Conservation (phyloP, 2,888 invertebrate species). For the Chrysomela aeneicollis region DNA sequence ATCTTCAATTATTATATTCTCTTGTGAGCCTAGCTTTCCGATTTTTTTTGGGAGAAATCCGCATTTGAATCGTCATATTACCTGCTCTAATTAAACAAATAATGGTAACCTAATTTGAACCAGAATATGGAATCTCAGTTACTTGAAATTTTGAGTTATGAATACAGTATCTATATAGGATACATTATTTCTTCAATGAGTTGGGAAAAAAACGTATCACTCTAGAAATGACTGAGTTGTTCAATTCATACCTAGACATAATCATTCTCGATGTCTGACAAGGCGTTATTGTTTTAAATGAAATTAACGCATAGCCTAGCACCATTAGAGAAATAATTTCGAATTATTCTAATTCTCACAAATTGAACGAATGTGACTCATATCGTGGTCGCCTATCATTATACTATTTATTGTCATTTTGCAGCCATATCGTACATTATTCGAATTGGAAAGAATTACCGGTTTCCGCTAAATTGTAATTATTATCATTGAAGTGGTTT, state of each 20-base stretch:
- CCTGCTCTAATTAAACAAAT: too few species aligned
- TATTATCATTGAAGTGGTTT: constrained; percentile 24
- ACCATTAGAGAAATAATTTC: constrained; percentile 42
- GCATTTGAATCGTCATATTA: too few species aligned
- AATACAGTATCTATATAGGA: too few species aligned
- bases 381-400: constrained; percentile 43
- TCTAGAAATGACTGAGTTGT: not conserved
- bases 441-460: constrained; percentile 45
- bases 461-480: constrained; percentile 40
- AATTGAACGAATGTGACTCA: constrained; percentile 46
- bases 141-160: too few species aligned
- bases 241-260: not conserved
- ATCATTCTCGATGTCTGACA: constrained; percentile 12
- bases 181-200: too few species aligned
- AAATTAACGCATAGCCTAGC: constrained; percentile 26
- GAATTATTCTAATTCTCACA: constrained; percentile 49
- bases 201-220: too few species aligned
- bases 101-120: too few species aligned
- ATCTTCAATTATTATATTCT: too few species aligned
- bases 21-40: too few species aligned
- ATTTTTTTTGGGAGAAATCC: too few species aligned
- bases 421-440: constrained; percentile 36
- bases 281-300: constrained; percentile 18
- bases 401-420: constrained; percentile 46
- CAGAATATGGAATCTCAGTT: too few species aligned